Evolutionary conservation across 2,113 vertebrate species (phyloP).

Genomic region (Cochlearius cochlearius): DNA sequence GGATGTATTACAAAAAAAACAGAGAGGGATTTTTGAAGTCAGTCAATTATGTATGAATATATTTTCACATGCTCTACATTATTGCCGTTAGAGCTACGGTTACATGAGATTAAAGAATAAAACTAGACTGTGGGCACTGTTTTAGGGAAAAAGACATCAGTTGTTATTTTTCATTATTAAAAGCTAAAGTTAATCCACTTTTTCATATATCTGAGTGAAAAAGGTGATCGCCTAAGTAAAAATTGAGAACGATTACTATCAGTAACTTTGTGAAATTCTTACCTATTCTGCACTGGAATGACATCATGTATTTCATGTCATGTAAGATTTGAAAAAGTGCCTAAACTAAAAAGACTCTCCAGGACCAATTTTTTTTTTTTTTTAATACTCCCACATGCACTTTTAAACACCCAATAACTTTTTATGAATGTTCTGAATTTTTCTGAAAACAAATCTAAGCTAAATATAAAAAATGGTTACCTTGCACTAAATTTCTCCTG

Average conservation of each 20-base stretch:
- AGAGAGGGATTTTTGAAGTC: not conserved
- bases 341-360: not conserved
- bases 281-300: not conserved
- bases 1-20: not conserved
- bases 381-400: not conserved
- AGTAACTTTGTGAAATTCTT: not conserved
- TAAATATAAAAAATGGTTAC: not conserved
- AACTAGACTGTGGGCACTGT: not conserved
- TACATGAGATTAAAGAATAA: not conserved
- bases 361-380: not conserved
- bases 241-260: not conserved
- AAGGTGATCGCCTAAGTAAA: not conserved
- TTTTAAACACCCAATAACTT: not conserved
- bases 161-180: not conserved
- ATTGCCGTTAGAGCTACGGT: not conserved
- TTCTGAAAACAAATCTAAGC: not conserved
- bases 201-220: not conserved
- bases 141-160: not conserved
- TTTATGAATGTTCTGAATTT: not conserved
- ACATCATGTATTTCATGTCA: not conserved
- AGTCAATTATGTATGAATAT: not conserved
- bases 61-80: not conserved
- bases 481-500: not conserved
- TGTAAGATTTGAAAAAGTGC: not conserved
- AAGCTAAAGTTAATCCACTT: not conserved